Evolutionary conservation across 2,797 vertebrate genomes (phyloP), one percentile per base, ranked within the genome.

Genomic region (Rhinophrynus dorsalis): DNA sequence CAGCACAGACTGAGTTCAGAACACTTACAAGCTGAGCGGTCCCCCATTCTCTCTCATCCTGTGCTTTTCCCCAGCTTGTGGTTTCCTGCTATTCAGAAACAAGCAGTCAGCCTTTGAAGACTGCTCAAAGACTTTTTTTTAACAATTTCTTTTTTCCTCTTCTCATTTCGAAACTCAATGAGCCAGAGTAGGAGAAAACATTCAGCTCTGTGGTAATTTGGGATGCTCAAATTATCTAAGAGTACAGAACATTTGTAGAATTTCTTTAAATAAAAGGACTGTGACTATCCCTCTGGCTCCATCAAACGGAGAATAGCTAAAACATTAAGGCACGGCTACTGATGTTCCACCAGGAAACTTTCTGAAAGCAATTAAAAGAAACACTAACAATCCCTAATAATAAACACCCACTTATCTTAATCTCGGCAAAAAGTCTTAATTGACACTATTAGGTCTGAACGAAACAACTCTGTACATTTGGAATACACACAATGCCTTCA

Each of bases 41-140:
- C 78, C 72, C 80, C 48, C 29, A 29, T 69, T 69, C 67, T 69
- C 67, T 69, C 67, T 69, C 12, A 61, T 69, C 57, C 55, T 37
- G 30, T 20, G 33, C 33, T 12, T 81, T n/a, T n/a, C n/a, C n/a
- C 1, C 77, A 56, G 61, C 79, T 77, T 77, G 80, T 77, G 37
- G 78, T 81, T 81, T 83, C 80, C 68, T 81, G 76, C 81, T 80
- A 82, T 81, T 83, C 81, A 84, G 80, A 84, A 79, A 64, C 77
- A 80, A 83, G 78, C 83, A 81, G 81, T 76, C 77, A 77, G 70
- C 71, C 78, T 84, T 83, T 84, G 83, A 84, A 82, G 79, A 79
- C 62, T 20, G 74, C 83, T 83, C 80, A 83, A 83, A 84, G 80
- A 66, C 60, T 75, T 75, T 75, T 74, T 68, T 45, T 8, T 9